phyloP scores from a whole-genome alignment of 2,113 vertebrate genomes.

The Ptyas mucosa region DNA sequence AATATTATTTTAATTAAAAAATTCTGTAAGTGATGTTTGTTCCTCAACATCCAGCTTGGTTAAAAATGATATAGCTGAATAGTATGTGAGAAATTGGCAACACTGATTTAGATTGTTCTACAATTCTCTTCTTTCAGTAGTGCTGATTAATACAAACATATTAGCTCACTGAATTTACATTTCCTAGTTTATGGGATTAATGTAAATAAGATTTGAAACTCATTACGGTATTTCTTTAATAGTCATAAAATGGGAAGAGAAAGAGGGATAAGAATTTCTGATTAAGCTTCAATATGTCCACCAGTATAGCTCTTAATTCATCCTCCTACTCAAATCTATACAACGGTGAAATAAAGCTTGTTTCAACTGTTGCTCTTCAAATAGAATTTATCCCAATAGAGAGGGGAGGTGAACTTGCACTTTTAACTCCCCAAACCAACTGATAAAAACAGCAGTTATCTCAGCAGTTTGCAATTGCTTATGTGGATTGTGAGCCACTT shows the following conservation, averaged over 20 bases:
- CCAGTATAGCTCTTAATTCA: neutral
- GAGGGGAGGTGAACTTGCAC: neutral
- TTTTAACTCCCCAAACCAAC: neutral
- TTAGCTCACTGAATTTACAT: neutral
- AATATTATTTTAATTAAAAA: neutral
- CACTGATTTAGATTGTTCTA: neutral
- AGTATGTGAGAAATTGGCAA: neutral
- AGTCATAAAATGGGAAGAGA: neutral
- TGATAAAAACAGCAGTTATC: neutral
- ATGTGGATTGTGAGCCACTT: neutral
- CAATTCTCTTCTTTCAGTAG: neutral
- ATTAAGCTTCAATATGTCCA: neutral
- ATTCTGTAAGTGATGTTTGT: neutral
- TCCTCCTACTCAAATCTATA: neutral
- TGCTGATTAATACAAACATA: neutral
- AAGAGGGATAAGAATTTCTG: neutral
- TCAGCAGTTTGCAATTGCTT: neutral
- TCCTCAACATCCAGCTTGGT: neutral
- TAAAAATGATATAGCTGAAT: neutral
- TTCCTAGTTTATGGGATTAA: neutral
- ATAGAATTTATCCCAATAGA: neutral
- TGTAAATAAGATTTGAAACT: neutral
- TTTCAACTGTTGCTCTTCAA: neutral
- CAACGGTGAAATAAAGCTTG: neutral
- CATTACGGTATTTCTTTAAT: neutral